Conservation (phyloP, 64 coral and sea anemone species). For the Pocillopora verrucosa region DNA sequence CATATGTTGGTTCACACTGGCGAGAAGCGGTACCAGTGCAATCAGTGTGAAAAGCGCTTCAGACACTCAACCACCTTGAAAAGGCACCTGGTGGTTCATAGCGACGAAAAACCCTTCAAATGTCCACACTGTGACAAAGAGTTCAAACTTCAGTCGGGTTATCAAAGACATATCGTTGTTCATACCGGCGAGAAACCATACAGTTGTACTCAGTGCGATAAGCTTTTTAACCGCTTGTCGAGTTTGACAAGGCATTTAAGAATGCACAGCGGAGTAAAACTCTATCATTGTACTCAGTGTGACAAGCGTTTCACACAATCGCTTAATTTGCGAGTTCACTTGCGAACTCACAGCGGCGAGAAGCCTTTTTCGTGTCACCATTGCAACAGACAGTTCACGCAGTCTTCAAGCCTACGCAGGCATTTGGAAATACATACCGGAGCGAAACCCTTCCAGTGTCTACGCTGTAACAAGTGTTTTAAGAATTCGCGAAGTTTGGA, state of each 20-base stretch:
- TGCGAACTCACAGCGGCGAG: slow-evolving; percentile 3
- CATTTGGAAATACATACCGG: slow-evolving; percentile 43
- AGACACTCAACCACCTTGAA: neutral
- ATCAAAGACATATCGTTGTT: neutral
- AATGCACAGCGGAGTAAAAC: neutral
- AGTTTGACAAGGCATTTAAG: neutral
- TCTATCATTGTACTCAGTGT: neutral
- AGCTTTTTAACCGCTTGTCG: neutral
- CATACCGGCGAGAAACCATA: neutral
- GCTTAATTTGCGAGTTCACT: neutral
- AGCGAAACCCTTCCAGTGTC: slow-evolving; percentile 8
- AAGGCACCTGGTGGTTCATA: neutral
- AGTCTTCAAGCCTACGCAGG: neutral
- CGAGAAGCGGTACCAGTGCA: neutral
- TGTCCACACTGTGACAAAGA: neutral
- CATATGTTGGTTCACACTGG: neutral
- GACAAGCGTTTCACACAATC: neutral
- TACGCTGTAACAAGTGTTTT: slow-evolving; percentile 43
- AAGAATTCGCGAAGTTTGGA: slow-evolving; percentile 1
- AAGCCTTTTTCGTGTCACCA: slow-evolving; percentile 10
- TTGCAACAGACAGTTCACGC: neutral
- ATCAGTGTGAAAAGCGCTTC: neutral
- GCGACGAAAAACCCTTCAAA: neutral
- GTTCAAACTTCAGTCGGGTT: neutral
- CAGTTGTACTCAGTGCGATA: neutral